A percentile compares a stretch with the other conserved stretches of the same genome.
Conservation (phyloP, 1,140 invertebrate species). For the Bombus soroeensis region DNA sequence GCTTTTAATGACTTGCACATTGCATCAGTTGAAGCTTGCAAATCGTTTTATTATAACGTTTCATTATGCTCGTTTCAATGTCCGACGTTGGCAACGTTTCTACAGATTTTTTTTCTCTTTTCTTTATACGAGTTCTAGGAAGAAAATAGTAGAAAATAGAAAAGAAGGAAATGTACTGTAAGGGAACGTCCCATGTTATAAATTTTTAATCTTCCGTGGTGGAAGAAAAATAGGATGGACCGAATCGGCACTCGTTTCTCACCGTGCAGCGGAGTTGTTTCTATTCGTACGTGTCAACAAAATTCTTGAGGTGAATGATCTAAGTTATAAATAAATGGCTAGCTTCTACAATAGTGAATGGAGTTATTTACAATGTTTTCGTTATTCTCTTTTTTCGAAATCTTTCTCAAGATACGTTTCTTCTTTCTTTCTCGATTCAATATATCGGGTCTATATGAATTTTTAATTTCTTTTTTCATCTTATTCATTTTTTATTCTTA, state of each 20-base stretch:
- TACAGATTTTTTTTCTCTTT: too few relatives aligned
- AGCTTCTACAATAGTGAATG: not conserved
- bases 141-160: not conserved
- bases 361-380: not conserved
- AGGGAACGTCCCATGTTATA: not conserved
- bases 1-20: not conserved
- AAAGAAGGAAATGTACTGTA: not conserved
- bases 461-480: too few relatives aligned
- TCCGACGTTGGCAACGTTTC: not conserved
- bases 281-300: slow-evolving; percentile 5
- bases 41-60: not conserved
- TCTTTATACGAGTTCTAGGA: not conserved
- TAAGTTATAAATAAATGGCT: not conserved
- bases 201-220: slow-evolving; percentile 12
- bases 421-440: not conserved
- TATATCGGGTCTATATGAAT: too few relatives aligned
- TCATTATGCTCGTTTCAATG: not conserved
- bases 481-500: too few relatives aligned
- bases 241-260: not conserved
- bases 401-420: not conserved
- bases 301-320: not conserved
- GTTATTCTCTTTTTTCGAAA: not conserved
- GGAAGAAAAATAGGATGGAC: slow-evolving; percentile 5
- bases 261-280: not conserved
- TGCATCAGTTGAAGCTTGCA: not conserved